Base-by-base conservation (phyloP, 2,797 vertebrate species). In the Lutjanus argentimaculatus region DNA sequence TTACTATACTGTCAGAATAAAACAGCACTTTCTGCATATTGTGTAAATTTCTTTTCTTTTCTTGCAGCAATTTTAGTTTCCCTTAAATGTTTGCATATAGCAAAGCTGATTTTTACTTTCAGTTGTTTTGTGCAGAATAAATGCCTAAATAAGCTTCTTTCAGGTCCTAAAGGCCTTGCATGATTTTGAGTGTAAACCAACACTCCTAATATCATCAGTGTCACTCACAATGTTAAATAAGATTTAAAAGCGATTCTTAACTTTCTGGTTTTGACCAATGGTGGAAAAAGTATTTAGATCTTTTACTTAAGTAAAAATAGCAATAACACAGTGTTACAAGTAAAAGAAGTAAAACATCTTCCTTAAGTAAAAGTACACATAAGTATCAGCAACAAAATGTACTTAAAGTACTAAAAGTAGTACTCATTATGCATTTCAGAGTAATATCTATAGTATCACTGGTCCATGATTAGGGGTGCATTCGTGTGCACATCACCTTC, bases 121-220 rank as follows among this genome's bases (percentile, higher is more conserved):
- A 13, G 7, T 13, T 78, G 4, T 49, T 71, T 68, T 71, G 14
- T 52, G n/a, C n/a, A 36, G 12, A 65, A 48, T 49, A 56, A 56
- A 65, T 65, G 2, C 4, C 1, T 0, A 22, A 56, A 46, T 3
- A 48, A 46, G 22, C 4, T 6, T 63, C 9, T 25, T 57, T 75
- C 42, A 22, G 17, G 48, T 49, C 22, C 30, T 36, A 15, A 17
- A 65, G 49, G 48, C 11, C 4, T 16, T 46, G 15, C 8, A 21
- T 22, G 8, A 10, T 46, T 67, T 30, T 59, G 8, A 48, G 7
- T 22, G 1, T 42, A 12, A 70, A 66, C 30, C 25, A 65, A 49
- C 46, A 53, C 1, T 45, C 15, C 6, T 22, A 61, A 6, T 16
- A n/a, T 19, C 6, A n/a, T 55, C 15, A 40, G 7, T 43, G 22